phyloP scores from a whole-genome alignment of 2,797 vertebrate genomes.

The Amniataba percoides region DNA sequence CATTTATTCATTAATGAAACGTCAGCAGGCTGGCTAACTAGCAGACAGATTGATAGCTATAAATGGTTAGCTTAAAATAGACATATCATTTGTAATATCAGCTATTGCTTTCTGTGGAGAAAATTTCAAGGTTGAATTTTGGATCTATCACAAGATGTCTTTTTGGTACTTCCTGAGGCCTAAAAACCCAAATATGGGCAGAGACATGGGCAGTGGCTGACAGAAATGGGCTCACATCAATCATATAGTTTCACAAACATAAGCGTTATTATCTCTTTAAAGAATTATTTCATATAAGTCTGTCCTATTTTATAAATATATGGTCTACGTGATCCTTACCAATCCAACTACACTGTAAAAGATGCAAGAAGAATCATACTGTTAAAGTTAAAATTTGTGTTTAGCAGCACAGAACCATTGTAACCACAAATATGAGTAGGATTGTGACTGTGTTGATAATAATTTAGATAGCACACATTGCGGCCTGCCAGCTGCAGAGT shows the following conservation, averaged over 20 bases:
- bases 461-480: not conserved
- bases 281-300: not conserved
- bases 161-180: not conserved
- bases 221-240: not conserved
- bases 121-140: not conserved
- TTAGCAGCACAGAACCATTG: not conserved
- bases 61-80: conserved; percentile 3
- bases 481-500: not conserved
- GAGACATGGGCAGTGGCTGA: not conserved
- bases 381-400: not conserved
- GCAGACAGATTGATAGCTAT: conserved; percentile 4
- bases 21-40: conserved; percentile 66
- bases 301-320: not conserved
- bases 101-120: not conserved
- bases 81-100: not conserved
- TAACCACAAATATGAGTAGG: not conserved
- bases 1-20: conserved; percentile 27
- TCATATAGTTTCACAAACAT: not conserved
- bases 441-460: not conserved
- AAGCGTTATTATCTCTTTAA: not conserved
- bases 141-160: not conserved
- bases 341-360: not conserved
- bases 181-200: not conserved
- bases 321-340: not conserved
- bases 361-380: not conserved